Percentiles rank a stretch among this genome's conserved stretches.
Evolutionary conservation across 2,888 invertebrate species (phyloP).

Genomic region (Arctia plantaginis): DNA sequence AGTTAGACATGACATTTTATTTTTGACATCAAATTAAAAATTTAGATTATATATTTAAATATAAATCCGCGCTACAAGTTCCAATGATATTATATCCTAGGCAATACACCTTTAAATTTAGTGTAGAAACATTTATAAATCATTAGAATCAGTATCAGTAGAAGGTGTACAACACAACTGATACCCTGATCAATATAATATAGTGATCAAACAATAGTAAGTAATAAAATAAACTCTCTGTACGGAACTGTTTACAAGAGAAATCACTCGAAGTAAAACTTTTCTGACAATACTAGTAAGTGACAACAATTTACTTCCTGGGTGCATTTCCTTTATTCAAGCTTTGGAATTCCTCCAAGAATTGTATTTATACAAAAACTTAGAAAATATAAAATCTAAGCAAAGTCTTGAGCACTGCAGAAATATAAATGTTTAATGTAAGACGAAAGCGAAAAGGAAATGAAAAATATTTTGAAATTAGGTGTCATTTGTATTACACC

Average conservation of each 20-base stretch:
- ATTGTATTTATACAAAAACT: neutral
- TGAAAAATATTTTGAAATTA: neutral
- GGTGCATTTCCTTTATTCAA: neutral
- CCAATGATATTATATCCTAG: no score
- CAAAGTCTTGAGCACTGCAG: neutral
- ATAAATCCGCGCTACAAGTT: no score
- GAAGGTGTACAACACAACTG: neutral
- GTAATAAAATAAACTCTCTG: neutral
- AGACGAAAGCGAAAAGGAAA: neutral
- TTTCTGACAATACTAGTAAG: neutral
- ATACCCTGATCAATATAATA: neutral
- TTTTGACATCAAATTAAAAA: no score
- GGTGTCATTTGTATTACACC: neutral
- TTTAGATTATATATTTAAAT: no score
- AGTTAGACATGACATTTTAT: no score
- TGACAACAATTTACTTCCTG: neutral
- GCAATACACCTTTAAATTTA: no score
- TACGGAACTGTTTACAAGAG: neutral
- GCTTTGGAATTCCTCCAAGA: neutral
- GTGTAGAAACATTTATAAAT: neutral
- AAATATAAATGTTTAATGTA: neutral
- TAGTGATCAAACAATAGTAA: neutral
- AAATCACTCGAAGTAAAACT: constrained; percentile 1
- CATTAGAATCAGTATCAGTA: neutral
- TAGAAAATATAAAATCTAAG: neutral